Conservation (phyloP, 2,888 invertebrate genomes). For the Automeris io region DNA sequence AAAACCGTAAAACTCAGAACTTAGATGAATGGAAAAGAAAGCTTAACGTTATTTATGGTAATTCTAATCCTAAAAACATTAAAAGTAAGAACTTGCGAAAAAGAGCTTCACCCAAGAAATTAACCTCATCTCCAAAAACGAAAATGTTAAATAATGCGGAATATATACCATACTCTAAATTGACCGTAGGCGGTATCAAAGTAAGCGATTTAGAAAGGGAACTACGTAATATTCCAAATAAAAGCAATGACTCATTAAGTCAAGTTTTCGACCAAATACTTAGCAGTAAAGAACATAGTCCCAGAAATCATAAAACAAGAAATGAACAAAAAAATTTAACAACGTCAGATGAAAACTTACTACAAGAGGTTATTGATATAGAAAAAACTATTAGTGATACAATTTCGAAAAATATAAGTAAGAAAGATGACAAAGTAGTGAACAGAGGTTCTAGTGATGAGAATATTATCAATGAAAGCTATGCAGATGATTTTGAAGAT, state of each 20-base stretch:
- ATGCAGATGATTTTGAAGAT: constrained; percentile 68
- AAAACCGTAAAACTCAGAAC: constrained; percentile 29
- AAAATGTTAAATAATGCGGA: constrained; percentile 41
- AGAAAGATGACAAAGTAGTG: constrained; percentile 19
- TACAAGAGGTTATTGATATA: constrained; percentile 62
- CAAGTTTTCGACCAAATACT: constrained; percentile 61
- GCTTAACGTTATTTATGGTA: constrained; percentile 49
- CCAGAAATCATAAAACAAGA: constrained; percentile 26
- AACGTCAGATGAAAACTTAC: constrained; percentile 65
- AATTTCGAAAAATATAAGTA: constrained; percentile 31
- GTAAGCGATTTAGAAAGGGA: constrained; percentile 63
- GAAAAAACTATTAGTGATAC: constrained; percentile 52
- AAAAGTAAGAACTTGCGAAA: constrained; percentile 19
- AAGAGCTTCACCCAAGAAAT: constrained; percentile 23
- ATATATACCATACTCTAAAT: constrained; percentile 67
- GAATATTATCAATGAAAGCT: constrained; percentile 41
- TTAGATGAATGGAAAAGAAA: constrained; percentile 59
- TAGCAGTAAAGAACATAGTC: constrained; percentile 49
- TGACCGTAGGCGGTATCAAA: constrained; percentile 63
- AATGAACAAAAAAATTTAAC: constrained; percentile 41
- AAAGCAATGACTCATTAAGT: constrained; percentile 44
- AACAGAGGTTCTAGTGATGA: constrained; percentile 12
- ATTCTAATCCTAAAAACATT: constrained; percentile 24
- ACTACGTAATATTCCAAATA: constrained; percentile 47
- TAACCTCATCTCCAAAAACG: constrained; percentile 13